These are phyloP conservation scores for Gymnorhina tibicen DNA, from an alignment of 2,113 vertebrate species.

Conservation along the genomic window DNA sequence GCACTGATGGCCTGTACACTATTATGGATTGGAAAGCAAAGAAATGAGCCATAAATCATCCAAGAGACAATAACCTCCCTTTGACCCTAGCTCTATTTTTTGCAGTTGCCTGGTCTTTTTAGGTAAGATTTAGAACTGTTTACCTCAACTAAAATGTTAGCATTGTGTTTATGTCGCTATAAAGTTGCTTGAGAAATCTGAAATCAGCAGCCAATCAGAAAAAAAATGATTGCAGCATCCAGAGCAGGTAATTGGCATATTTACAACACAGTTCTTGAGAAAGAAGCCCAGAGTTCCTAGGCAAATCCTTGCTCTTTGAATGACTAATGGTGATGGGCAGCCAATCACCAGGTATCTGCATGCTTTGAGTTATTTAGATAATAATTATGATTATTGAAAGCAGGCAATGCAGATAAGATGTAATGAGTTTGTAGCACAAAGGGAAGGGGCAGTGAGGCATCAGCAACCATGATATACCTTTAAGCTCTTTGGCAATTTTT, in stretches of 20 bases:
- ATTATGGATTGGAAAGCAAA: background rate
- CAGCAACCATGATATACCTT: background rate
- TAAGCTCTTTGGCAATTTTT: background rate
- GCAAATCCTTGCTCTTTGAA: background rate
- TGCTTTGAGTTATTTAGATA: background rate
- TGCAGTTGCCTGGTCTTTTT: background rate
- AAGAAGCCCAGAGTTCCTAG: background rate
- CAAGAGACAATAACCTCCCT: background rate
- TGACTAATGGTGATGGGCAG: background rate
- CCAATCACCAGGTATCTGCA: background rate
- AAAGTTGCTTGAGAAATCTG: background rate
- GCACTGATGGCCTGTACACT: background rate
- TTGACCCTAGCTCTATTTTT: background rate
- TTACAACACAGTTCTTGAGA: background rate
- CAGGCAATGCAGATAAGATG: background rate
- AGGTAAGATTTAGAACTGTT: background rate
- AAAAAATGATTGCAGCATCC: background rate
- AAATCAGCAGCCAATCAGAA: constrained; percentile 4
- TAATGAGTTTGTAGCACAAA: background rate
- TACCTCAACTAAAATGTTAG: background rate
- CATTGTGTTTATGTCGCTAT: background rate
- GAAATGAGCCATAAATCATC: background rate
- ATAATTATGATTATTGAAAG: background rate
- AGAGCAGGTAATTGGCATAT: background rate
- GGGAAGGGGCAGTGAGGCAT: background rate